phyloP scores from a whole-genome alignment of 23 tunicate genomes.

The Botrylloides violaceus region DNA sequence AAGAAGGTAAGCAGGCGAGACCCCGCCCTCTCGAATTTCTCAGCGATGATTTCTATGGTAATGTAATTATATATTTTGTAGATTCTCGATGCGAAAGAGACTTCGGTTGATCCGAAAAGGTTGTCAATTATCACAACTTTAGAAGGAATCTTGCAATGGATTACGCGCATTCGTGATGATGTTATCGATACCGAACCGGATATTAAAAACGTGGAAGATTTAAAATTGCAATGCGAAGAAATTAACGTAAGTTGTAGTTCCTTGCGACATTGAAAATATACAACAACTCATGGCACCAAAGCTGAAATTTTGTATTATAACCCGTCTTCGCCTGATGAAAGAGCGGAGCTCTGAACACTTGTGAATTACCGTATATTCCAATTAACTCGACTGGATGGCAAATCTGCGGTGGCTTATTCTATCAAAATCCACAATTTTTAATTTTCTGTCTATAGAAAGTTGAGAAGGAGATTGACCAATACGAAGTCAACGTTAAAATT shows the following conservation, averaged over 20 bases:
- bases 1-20: neutral
- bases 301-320: too few species aligned
- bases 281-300: too few species aligned
- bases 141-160: slow-evolving; percentile 6
- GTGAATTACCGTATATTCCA: too few species aligned
- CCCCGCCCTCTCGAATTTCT: neutral
- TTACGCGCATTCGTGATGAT: neutral
- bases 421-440: too few species aligned
- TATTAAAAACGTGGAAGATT: slow-evolving; percentile 15
- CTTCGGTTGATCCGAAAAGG: neutral
- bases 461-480: slow-evolving; percentile 2
- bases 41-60: neutral
- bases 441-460: neutral
- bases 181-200: slow-evolving; percentile 9
- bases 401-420: too few species aligned
- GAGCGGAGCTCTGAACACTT: too few species aligned
- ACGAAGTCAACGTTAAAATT: slow-evolving; percentile 24
- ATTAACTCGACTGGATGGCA: too few species aligned
- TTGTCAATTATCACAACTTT: neutral
- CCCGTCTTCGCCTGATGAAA: too few species aligned
- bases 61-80: neutral
- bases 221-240: slow-evolving; percentile 17
- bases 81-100: neutral
- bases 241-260: slow-evolving; percentile 7
- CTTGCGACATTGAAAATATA: too few species aligned